A percentile compares a stretch with the other conserved stretches of the same genome.
These are phyloP conservation scores for Arge pagana DNA, from an alignment of 2,888 invertebrate genomes.

Conservation along the genomic window DNA sequence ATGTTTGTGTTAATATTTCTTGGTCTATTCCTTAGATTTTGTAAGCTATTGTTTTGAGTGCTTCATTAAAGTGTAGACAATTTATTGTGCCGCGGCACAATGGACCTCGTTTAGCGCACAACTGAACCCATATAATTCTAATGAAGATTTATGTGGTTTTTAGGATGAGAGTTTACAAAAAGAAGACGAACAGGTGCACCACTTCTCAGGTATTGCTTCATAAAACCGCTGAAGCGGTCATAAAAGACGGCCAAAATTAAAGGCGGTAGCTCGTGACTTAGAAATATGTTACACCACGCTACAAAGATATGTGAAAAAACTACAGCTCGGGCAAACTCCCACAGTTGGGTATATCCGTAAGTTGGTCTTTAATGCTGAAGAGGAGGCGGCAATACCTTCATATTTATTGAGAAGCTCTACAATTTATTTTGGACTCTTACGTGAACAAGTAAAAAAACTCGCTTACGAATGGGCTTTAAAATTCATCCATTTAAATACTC, in stretches of 20 bases:
- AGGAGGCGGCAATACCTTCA: not conserved
- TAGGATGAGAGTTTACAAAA: constrained; percentile 1
- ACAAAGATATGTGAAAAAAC: constrained; percentile 6
- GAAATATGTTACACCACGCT: constrained; percentile 17
- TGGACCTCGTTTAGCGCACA: too few species aligned
- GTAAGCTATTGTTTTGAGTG: not conserved
- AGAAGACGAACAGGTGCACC: constrained; percentile 1
- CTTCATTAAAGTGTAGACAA: not conserved
- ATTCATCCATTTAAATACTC: constrained; percentile 10
- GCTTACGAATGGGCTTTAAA: constrained; percentile 21
- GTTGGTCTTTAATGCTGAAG: constrained; percentile 5
- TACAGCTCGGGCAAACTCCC: not conserved
- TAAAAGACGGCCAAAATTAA: not conserved
- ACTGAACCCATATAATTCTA: too few species aligned
- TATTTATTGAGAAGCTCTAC: constrained; percentile 3
- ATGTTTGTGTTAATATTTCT: not conserved
- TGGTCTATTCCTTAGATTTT: not conserved
- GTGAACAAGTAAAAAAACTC: constrained; percentile 5
- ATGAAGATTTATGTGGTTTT: too few species aligned
- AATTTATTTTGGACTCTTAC: constrained; percentile 4
- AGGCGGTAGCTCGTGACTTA: not conserved
- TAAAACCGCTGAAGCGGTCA: not conserved
- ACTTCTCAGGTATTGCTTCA: not conserved
- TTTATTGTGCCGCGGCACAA: too few species aligned
- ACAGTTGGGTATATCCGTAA: constrained; percentile 6